Evolutionary conservation across 2,113 vertebrate genomes (phyloP), one percentile per base, ranked within the genome.

Genomic region (Nestor notabilis): DNA sequence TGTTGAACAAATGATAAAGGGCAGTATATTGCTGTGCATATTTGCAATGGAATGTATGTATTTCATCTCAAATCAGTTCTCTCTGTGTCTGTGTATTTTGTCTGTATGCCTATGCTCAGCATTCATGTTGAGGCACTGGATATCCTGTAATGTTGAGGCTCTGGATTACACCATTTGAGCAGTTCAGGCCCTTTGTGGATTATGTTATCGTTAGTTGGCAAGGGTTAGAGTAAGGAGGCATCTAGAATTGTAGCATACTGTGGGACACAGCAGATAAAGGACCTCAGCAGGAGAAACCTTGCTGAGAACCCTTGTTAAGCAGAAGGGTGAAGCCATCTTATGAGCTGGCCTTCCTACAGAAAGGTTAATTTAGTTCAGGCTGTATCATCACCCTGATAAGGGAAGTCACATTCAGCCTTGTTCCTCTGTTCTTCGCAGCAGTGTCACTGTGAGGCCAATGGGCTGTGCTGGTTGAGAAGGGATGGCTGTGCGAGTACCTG

Each of bases 171-270:
- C 10, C 15, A 7, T 15, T 15, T 5, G 0, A 68, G 61, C 25
- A 43, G 7, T 64, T 50, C 43, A 46, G 46, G 20, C 27, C 50
- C 24, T 60, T 33, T 33, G 64, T 2, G 1, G 29, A 25, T n/a
- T 31, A 17, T 0, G 0, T 28, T 53, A 37, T 14, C 18, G 35
- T 60, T 75, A 28, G 39, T 5, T 65, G 79, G 71, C 39, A 75
- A 3, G 20, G 27, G 17, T 44, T 33, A 14, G 14, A 41, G 47
- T 4, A 18, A 72, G 64, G 8, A 79, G 39, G 35, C 37, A 55
- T 37, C 24, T n/a, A 63, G 70, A 80, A 27, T 5, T 43, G 52
- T 41, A 64, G 31, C 37, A 10, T 41, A 10, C 13, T 47, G 46
- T 31, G 61, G 55, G 52, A 44, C 33, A 27, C n/a, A 78, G 65